Base-by-base conservation (phyloP, 2,113 vertebrate genomes). In the Periophthalmus modestus region DNA sequence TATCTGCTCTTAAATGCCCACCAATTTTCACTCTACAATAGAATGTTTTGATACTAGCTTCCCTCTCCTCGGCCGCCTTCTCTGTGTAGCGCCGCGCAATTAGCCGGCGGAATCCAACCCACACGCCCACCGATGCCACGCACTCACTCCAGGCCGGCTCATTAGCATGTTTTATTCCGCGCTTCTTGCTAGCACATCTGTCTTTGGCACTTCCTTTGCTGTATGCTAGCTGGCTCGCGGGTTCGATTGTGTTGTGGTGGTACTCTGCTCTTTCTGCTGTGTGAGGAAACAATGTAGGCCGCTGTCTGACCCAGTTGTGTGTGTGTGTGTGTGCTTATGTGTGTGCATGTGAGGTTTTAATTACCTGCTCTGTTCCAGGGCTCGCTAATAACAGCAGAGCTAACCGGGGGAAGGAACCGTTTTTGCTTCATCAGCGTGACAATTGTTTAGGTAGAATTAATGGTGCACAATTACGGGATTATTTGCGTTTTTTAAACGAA, bases 301-400 rank as follows among this genome's bases (percentile, higher is more conserved):
- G 85, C 67, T 65, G 81, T 88, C 87, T 92, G 91, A 92, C 91
- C 90, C 83, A 92, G 81, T 90, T 92, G 90, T 79, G 80, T 66
- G 73, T n/a, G n/a, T n/a, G n/a, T n/a, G n/a, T 73, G 73, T 84
- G 72, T 19, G 18, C 77, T 34, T 19, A 15, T 78, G 39, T 68
- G 61, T 69, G 24, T 62, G 48, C 63, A 54, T 69, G 75, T 55
- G 59, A 63, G 55, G 69, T 75, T 88, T 89, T 90, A 90, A 91
- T n/a, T 92, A 87, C 69, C 89, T 82, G 74, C 2, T 39, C 73
- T 74, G 62, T 87, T 84, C 85, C 70, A 82, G 78, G 87, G 82
- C 85, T 86, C 52, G 76, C 52, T 76, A 86, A 88, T 89, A 82
- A 91, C 82, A 86, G 73, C 78, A 75, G 69, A 81, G 74, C 76